phyloP scores from a whole-genome alignment of 1,140 invertebrate species.

The Zeugodacus cucurbitae region DNA sequence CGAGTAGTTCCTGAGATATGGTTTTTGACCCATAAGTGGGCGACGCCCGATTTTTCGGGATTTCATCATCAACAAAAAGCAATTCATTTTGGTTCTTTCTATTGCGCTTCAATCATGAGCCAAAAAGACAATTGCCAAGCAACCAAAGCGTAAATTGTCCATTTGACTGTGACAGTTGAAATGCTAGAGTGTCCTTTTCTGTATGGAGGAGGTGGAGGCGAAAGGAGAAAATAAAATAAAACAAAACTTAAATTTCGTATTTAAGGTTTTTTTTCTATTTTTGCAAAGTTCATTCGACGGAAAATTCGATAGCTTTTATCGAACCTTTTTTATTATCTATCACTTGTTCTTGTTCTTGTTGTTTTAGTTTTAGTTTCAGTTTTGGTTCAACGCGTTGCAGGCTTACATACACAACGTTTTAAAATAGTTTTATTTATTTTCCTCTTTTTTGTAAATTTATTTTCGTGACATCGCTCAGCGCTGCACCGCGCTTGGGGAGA shows the following conservation, averaged over 20 bases:
- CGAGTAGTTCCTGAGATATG: too few species aligned
- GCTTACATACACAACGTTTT: background rate
- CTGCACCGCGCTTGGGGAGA: background rate
- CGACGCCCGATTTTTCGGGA: too few species aligned
- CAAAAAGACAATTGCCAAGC: slow-evolving; percentile 31
- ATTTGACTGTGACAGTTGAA: background rate
- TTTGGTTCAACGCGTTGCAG: background rate
- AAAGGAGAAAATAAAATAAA: too few species aligned
- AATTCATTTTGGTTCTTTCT: background rate
- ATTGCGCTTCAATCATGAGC: slow-evolving; percentile 36
- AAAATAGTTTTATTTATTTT: background rate
- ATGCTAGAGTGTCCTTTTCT: too few species aligned
- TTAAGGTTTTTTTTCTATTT: background rate
- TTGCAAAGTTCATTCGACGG: background rate
- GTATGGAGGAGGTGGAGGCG: background rate
- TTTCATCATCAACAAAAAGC: too few species aligned
- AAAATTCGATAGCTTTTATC: slow-evolving; percentile 23
- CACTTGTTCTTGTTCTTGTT: background rate
- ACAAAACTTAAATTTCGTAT: background rate
- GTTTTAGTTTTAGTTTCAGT: slow-evolving; percentile 11
- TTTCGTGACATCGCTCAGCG: background rate
- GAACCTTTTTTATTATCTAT: background rate
- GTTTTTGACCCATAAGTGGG: too few species aligned
- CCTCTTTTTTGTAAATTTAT: background rate
- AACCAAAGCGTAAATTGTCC: slow-evolving; percentile 31